Percentiles rank a stretch among this genome's conserved stretches.
These are phyloP conservation scores for Notoglanidium macrostoma DNA, from an alignment of 2,797 vertebrate genomes.

Conservation along the genomic window DNA sequence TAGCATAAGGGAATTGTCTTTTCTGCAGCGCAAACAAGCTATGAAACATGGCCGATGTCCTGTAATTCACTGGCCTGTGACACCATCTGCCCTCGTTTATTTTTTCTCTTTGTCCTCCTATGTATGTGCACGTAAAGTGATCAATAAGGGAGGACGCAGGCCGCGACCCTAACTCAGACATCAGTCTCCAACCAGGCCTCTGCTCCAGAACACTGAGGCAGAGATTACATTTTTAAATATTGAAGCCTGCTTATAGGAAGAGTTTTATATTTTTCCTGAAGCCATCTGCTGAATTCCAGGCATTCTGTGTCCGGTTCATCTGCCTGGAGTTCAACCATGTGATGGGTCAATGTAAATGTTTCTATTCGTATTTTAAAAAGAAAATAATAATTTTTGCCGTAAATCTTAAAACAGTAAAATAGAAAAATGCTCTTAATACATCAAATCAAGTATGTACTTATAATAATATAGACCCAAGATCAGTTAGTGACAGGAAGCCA, in stretches of 20 bases:
- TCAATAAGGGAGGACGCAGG: slow-evolving; percentile 28
- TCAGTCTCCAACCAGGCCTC: not conserved
- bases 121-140: slow-evolving; percentile 38
- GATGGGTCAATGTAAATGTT: not conserved
- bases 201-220: slow-evolving; percentile 15
- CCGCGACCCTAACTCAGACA: slow-evolving; percentile 23
- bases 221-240: slow-evolving; percentile 35
- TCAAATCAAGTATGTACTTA: not conserved
- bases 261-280: slow-evolving; percentile 23
- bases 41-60: slow-evolving; percentile 55
- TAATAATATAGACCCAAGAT: not conserved
- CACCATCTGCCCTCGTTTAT: slow-evolving; percentile 28
- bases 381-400: too few relatives aligned
- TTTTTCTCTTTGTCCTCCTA: slow-evolving; percentile 32
- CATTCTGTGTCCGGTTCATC: slow-evolving; percentile 1
- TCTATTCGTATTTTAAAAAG: not conserved
- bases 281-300: not conserved
- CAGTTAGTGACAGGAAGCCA: not conserved
- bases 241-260: slow-evolving; percentile 13
- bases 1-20: slow-evolving; percentile 58
- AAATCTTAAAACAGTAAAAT: not conserved
- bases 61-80: slow-evolving; percentile 52
- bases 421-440: not conserved
- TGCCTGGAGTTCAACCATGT: not conserved
- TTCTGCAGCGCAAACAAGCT: slow-evolving; percentile 49